Evolutionary conservation across 1,140 invertebrate species (phyloP), one percentile per base, ranked within the genome.

Genomic region (Wasmannia auropunctata): DNA sequence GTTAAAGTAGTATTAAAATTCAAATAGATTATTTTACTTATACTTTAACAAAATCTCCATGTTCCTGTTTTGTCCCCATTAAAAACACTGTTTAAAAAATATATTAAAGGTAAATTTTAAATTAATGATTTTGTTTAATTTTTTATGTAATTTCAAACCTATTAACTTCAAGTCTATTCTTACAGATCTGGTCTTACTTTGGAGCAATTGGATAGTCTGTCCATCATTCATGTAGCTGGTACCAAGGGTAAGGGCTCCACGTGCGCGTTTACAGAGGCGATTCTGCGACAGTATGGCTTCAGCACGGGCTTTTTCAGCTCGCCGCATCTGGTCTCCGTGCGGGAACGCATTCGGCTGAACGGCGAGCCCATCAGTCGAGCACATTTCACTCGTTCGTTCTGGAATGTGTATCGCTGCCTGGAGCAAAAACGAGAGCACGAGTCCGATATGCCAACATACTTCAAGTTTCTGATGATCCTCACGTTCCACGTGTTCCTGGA

Each of bases 171-270:
- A 54, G 58, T 56, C 49, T 19, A 6, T 63, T 85, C 25, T 74
- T 56, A 19, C 54, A 96, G 97, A 80, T 96, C 96, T 74, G 98
- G 98, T 25, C 93, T 99, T 1, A 94, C 95, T 25, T 46, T 97
- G 25, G 94, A 96, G 2, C 95, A 96, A 67, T 92, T 98, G 43
- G 96, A 98, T 86, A 92, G 95, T 25, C 92, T 99, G 14, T 97
- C 98, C 72, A 96, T 99, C 8, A 99, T 99, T 90, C 99, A 99
- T 96, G 97, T 99, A 1, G 96, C 98, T 90, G 99, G 99, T 7
- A 99, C 99, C 0, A 99, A 99, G 96, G 99, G 99, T 49, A 98
- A 98, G 96, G 98, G 98, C 25, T 99, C 98, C 19, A 99, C 99
- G 0, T 99, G 99, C 94, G 98, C 99, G 0, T 98, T 98, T 93